Conservation (phyloP, 1,140 invertebrate species). For the Ylistrum balloti region DNA sequence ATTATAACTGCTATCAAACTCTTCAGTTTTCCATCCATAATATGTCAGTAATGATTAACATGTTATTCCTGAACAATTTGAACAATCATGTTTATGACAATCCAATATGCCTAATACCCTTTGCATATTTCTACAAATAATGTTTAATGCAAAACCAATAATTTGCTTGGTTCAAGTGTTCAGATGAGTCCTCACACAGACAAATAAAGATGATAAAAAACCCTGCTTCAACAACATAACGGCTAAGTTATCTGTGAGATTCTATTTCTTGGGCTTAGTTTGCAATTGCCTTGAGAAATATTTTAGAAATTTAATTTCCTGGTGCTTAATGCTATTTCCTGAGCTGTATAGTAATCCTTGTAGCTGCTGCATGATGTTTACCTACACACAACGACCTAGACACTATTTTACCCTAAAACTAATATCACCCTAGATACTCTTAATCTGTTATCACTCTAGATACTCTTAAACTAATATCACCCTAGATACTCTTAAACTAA, state of each 20-base stretch:
- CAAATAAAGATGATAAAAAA: neutral
- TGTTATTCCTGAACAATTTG: neutral
- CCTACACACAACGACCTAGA: too few species aligned
- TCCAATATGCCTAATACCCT: neutral
- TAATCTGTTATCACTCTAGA: too few species aligned
- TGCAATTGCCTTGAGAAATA: neutral
- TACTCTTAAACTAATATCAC: too few species aligned
- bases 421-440: too few species aligned
- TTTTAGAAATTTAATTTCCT: constrained; percentile 5
- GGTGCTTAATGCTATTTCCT: neutral
- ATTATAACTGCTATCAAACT: neutral
- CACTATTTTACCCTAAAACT: too few species aligned
- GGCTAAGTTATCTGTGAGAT: neutral
- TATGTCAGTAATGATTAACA: neutral
- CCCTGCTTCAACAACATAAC: neutral
- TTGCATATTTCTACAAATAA: neutral
- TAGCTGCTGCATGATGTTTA: neutral
- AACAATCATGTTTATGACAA: neutral
- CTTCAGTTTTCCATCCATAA: neutral
- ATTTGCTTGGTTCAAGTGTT: neutral
- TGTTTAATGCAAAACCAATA: neutral
- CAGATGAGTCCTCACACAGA: neutral
- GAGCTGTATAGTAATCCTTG: neutral
- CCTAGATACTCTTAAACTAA: too few species aligned
- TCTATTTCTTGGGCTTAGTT: neutral